phyloP scores from a whole-genome alignment of 2,113 vertebrate genomes.

The Setophaga coronata region DNA sequence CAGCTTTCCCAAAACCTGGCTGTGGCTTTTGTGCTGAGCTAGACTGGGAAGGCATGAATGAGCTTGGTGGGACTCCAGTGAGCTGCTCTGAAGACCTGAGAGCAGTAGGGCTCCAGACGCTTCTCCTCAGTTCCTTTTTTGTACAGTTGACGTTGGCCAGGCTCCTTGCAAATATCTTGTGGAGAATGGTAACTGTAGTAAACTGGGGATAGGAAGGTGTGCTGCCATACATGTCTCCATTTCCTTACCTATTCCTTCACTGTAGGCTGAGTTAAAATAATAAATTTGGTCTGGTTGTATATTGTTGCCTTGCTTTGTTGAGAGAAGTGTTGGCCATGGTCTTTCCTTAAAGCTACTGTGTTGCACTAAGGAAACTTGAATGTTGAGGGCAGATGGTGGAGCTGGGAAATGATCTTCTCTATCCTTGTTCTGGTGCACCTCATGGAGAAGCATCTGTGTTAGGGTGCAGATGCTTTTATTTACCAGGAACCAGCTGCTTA shows the following conservation, averaged over 20 bases:
- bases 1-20: not conserved
- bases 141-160: not conserved
- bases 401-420: not conserved
- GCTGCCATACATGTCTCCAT: not conserved
- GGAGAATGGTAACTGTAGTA: not conserved
- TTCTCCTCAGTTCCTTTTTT: not conserved
- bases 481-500: slow-evolving; percentile 2
- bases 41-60: not conserved
- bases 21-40: not conserved
- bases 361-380: not conserved
- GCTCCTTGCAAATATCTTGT: not conserved
- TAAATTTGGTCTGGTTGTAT: rapidly evolving
- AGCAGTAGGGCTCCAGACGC: not conserved
- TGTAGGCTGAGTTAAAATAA: not conserved
- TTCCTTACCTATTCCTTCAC: not conserved
- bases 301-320: not conserved
- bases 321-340: not conserved
- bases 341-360: not conserved
- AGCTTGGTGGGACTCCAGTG: not conserved
- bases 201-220: not conserved
- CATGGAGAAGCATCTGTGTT: not conserved
- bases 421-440: not conserved
- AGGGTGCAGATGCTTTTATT: slow-evolving; percentile 37
- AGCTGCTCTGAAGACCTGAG: not conserved
- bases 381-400: not conserved